Conservation (phyloP, 1,140 invertebrate genomes). For the Littorina saxatilis region DNA sequence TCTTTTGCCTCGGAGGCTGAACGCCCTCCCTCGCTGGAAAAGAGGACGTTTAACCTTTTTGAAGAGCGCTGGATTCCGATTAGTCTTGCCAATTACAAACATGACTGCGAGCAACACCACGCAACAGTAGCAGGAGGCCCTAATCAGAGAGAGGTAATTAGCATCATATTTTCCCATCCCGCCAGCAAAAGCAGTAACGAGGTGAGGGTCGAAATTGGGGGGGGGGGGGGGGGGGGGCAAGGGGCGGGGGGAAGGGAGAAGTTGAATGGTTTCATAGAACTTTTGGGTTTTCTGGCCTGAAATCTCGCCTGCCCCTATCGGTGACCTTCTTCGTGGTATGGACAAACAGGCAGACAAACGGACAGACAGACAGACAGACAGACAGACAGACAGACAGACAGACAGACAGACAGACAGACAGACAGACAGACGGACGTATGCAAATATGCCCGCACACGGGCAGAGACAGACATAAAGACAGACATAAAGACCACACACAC, state of each 20-base stretch:
- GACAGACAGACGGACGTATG: not conserved
- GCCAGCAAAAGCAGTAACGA: not conserved
- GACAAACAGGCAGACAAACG: no score
- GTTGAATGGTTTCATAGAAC: no score
- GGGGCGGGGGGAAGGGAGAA: no score
- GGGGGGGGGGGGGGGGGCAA: no score
- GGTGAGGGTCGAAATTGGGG: not conserved
- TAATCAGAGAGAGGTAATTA: slow-evolving; percentile 1
- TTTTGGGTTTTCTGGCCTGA: no score
- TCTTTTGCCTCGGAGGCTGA: no score
- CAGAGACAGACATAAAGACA: not conserved
- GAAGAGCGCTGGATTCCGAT: not conserved
- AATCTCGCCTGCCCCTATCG: no score
- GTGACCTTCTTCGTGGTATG: no score
- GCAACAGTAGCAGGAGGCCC: not conserved
- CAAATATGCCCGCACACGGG: not conserved
- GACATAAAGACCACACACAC: not conserved
- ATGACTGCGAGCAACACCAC: not conserved
- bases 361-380: no score
- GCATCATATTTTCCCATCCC: not conserved
- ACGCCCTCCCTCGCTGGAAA: no score
- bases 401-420: not conserved
- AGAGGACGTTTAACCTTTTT: not conserved
- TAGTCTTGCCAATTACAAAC: not conserved
- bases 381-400: no score